Conservation (phyloP, 1,140 invertebrate genomes). For the Chelonus insularis region DNA sequence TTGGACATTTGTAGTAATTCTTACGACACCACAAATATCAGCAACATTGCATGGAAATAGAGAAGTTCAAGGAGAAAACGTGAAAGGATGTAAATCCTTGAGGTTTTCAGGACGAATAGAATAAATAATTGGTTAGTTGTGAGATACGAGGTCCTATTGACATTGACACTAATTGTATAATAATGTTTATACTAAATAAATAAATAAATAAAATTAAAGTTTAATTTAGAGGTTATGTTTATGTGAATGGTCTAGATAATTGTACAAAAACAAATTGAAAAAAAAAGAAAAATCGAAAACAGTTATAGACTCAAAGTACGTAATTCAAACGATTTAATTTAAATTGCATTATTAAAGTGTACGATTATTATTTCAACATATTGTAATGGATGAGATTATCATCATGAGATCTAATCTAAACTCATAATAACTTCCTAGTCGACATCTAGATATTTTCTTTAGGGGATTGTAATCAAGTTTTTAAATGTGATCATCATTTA, state of each 20-base stretch:
- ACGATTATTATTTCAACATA: constrained; percentile 4
- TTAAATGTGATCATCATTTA: no score
- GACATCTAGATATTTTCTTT: not conserved
- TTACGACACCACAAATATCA: no score
- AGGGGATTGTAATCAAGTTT: no score
- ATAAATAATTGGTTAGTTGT: not conserved
- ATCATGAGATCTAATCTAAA: constrained; percentile 7
- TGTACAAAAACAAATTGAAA: no score
- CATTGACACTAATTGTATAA: not conserved
- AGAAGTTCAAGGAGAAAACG: not conserved
- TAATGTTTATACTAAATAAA: no score
- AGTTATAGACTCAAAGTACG: no score
- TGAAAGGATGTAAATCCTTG: constrained; percentile 5
- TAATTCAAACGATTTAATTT: not conserved
- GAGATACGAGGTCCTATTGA: not conserved
- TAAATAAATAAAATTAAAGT: no score
- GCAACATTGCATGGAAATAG: no score
- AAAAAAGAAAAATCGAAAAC: no score
- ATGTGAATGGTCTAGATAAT: no score
- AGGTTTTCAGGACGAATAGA: not conserved
- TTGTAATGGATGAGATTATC: not conserved
- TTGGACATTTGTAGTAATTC: no score
- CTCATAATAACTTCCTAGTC: constrained; percentile 1
- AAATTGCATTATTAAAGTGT: not conserved
- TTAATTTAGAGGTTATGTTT: no score